A percentile compares a stretch with the other conserved stretches of the same genome.
These are phyloP conservation scores for Diplodus sargus DNA, from an alignment of 2,797 vertebrate genomes.

Conservation along the genomic window DNA sequence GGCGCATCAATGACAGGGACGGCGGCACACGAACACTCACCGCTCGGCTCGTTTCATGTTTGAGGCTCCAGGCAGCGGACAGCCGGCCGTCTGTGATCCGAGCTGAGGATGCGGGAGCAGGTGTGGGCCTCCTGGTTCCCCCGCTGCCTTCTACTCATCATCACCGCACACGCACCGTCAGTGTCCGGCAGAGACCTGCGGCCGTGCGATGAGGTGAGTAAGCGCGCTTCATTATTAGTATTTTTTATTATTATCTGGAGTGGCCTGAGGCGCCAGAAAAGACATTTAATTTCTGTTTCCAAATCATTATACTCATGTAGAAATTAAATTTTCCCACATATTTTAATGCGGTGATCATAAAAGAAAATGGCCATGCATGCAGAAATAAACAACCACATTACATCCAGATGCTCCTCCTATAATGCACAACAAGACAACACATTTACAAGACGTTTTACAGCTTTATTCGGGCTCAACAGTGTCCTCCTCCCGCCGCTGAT, in stretches of 20 bases:
- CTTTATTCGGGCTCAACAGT: not conserved
- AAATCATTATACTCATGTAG: not conserved
- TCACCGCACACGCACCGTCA: slow-evolving; percentile 49
- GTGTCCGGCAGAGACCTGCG: slow-evolving; percentile 65
- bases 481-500: slow-evolving; percentile 31
- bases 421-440: not conserved
- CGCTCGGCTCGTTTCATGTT: slow-evolving; percentile 46
- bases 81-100: slow-evolving; percentile 54
- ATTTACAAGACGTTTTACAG: not conserved
- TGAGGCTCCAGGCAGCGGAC: slow-evolving; percentile 57
- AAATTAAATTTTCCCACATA: not conserved
- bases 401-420: not conserved
- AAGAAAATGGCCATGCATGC: slow-evolving; percentile 10
- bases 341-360: not conserved
- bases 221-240: slow-evolving; percentile 8
- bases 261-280: not conserved
- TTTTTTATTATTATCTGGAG: not conserved
- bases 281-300: not conserved
- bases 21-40: not conserved
- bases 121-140: slow-evolving; percentile 51
- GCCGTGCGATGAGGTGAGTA: slow-evolving; percentile 81
- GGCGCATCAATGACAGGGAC: slow-evolving; percentile 64
- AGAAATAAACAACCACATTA: not conserved
- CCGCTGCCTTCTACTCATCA: slow-evolving; percentile 62
- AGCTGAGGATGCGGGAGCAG: slow-evolving; percentile 71